Percentiles rank a stretch among this genome's conserved stretches.
Conservation (phyloP, 2,888 invertebrate genomes). For the Conops quadrifasciatus region DNA sequence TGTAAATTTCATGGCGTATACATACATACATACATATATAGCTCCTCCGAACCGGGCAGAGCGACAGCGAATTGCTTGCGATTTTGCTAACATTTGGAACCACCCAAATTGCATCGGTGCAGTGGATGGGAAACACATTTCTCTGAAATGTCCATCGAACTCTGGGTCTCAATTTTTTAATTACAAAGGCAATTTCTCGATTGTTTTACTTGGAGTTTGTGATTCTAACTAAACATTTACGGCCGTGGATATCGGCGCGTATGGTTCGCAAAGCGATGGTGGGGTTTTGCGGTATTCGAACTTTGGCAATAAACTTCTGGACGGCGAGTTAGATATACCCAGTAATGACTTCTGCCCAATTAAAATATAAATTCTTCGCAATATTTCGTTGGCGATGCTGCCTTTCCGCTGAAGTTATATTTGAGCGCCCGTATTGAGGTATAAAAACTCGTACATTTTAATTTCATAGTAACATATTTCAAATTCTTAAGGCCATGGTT, state of each 20-base stretch:
- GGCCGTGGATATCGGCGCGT: constrained; percentile 27
- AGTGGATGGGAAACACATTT: constrained; percentile 23
- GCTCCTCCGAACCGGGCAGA: constrained; percentile 13
- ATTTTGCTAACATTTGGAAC: constrained; percentile 27
- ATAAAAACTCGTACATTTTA: too few relatives aligned
- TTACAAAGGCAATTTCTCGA: constrained; percentile 31
- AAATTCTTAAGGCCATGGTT: too few relatives aligned
- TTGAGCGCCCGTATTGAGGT: too few relatives aligned
- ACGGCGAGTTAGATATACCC: too few relatives aligned
- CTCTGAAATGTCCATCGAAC: constrained; percentile 18
- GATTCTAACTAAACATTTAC: constrained; percentile 30
- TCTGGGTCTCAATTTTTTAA: constrained; percentile 30
- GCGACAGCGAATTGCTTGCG: constrained; percentile 25
- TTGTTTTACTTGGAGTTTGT: constrained; percentile 28
- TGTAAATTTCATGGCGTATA: too few relatives aligned
- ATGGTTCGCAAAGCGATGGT: constrained; percentile 29
- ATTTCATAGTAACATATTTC: too few relatives aligned
- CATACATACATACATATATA: too few relatives aligned
- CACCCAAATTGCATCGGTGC: constrained; percentile 32
- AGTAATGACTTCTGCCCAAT: too few relatives aligned
- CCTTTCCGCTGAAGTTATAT: too few relatives aligned
- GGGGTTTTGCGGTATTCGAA: constrained; percentile 29
- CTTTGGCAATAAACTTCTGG: constrained; percentile 19
- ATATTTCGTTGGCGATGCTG: too few relatives aligned
- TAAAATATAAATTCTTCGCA: too few relatives aligned